A percentile compares a stretch with the other conserved stretches of the same genome.
These are phyloP conservation scores for Pelecanus crispus DNA, from an alignment of 2,113 vertebrate genomes.

Conservation along the genomic window DNA sequence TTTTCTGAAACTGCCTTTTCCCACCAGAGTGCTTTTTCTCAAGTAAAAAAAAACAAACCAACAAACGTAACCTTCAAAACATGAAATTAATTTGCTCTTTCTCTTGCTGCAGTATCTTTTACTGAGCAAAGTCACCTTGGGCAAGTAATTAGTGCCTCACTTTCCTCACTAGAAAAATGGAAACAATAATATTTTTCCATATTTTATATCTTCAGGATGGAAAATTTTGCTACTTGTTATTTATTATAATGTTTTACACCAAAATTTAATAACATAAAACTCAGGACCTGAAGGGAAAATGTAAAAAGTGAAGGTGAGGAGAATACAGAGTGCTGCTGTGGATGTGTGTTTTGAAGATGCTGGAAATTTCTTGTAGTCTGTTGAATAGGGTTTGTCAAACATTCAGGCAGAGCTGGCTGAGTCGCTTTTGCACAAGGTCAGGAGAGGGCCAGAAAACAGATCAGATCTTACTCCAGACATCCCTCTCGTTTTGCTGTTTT, in stretches of 20 bases:
- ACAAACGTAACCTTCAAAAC: background rate
- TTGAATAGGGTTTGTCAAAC: background rate
- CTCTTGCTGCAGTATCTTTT: constrained; percentile 3
- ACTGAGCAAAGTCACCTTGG: constrained; percentile 16
- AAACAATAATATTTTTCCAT: constrained; percentile 23
- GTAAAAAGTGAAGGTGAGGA: background rate
- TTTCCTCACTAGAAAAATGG: background rate
- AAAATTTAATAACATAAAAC: constrained; percentile 10
- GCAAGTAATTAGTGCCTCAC: constrained; percentile 10
- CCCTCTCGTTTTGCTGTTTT: background rate
- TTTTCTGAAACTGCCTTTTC: constrained; percentile 8
- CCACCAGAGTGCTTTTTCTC: background rate
- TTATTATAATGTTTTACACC: constrained; percentile 4
- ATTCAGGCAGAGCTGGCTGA: background rate
- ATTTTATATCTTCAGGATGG: constrained; percentile 5
- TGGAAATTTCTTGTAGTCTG: background rate
- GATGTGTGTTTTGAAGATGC: background rate
- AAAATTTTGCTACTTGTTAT: constrained; percentile 7
- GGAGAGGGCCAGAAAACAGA: background rate
- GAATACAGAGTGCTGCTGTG: background rate
- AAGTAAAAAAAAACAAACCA: background rate
- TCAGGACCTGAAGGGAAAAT: constrained; percentile 1
- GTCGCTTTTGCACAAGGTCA: background rate
- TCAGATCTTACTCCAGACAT: background rate
- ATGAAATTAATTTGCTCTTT: constrained; percentile 2